A percentile compares a stretch with the other conserved stretches of the same genome.
Conservation (phyloP, 2,113 vertebrate species). For the Gallinago paraguaiae region DNA sequence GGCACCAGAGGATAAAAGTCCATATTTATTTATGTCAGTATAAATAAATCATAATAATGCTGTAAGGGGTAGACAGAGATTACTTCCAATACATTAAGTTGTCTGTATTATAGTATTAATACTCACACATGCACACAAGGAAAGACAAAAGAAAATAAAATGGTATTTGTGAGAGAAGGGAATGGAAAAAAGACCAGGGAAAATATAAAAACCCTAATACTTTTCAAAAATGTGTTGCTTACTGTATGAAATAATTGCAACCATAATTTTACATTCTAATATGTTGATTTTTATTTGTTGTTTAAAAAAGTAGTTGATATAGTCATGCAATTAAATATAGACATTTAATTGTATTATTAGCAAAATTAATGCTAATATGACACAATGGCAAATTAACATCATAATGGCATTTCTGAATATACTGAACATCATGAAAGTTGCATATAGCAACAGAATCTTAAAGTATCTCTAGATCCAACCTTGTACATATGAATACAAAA, state of each 20-base stretch:
- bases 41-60: neutral
- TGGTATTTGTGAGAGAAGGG: neutral
- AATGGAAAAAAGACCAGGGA: neutral
- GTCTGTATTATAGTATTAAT: neutral
- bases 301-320: neutral
- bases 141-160: neutral
- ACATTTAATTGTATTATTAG: neutral
- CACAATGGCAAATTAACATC: constrained; percentile 1
- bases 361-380: neutral
- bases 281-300: neutral
- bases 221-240: neutral
- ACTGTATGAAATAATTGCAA: neutral
- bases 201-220: neutral
- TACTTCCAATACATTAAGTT: constrained; percentile 56
- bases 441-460: neutral
- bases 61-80: neutral
- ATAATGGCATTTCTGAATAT: neutral
- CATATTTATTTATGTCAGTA: neutral
- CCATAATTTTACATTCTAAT: constrained; percentile 5
- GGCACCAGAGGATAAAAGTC: rapidly evolving
- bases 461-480: neutral
- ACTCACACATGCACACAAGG: neutral
- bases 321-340: constrained; percentile 16
- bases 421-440: neutral
- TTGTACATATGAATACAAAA: neutral